Conservation (phyloP, 2,888 invertebrate genomes). For the Temnothorax unifasciatus region DNA sequence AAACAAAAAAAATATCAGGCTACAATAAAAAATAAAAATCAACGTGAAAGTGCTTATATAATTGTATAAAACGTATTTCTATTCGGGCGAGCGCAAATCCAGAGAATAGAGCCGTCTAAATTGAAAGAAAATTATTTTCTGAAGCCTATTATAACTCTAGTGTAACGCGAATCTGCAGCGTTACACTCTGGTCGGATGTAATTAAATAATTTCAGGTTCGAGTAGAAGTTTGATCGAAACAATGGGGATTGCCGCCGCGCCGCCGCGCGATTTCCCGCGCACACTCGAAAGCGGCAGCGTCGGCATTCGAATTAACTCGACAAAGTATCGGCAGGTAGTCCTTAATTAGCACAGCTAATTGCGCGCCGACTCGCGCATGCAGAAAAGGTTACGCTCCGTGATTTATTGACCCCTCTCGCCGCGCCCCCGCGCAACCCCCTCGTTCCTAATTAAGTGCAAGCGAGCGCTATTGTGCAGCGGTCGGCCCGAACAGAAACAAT, state of each 20-base stretch:
- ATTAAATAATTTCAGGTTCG: slow-evolving; percentile 65
- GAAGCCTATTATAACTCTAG: slow-evolving; percentile 7
- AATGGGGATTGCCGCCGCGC: slow-evolving; percentile 54
- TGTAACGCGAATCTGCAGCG: not conserved
- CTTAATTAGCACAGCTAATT: slow-evolving; percentile 84
- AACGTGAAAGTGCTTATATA: slow-evolving; percentile 2
- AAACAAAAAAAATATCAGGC: not conserved
- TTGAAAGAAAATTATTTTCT: slow-evolving; percentile 40
- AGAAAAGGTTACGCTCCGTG: slow-evolving; percentile 82
- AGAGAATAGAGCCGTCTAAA: slow-evolving; percentile 5
- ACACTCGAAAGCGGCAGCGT: slow-evolving; percentile 61
- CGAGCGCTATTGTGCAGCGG: slow-evolving; percentile 74
- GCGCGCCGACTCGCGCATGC: slow-evolving; percentile 77
- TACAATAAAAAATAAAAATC: not conserved
- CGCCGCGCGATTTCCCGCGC: slow-evolving; percentile 55
- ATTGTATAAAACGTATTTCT: slow-evolving; percentile 2
- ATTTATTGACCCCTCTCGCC: slow-evolving; percentile 81
- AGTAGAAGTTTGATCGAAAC: slow-evolving; percentile 53
- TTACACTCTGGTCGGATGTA: slow-evolving; percentile 14
- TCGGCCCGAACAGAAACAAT: slow-evolving; percentile 71
- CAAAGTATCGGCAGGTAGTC: slow-evolving; percentile 82
- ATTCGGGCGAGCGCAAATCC: not conserved
- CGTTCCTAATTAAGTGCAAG: slow-evolving; percentile 82
- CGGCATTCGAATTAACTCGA: slow-evolving; percentile 81
- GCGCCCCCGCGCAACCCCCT: slow-evolving; percentile 29